phyloP scores from a whole-genome alignment of 2,888 invertebrate genomes.

The Magallana nippona region DNA sequence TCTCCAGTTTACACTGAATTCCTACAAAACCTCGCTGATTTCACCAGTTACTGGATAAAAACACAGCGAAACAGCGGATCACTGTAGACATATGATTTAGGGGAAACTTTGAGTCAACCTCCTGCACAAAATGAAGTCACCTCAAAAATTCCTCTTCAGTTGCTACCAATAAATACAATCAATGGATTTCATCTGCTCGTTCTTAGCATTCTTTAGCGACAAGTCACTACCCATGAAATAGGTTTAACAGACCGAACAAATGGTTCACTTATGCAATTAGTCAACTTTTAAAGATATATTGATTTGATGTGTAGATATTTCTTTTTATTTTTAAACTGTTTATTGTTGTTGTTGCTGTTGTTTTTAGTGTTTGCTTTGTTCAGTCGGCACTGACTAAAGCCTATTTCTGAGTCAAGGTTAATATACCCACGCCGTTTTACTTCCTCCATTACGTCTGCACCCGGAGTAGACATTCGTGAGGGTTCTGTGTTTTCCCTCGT shows the following conservation, averaged over 20 bases:
- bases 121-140: conserved; percentile 11
- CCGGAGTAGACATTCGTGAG: neutral
- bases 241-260: conserved; percentile 10
- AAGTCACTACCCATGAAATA: conserved; percentile 26
- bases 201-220: neutral
- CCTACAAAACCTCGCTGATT: too few relatives aligned
- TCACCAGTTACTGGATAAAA: neutral
- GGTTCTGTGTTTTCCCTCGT: neutral
- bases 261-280: neutral
- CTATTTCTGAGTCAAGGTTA: conserved; percentile 2
- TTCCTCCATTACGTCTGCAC: neutral
- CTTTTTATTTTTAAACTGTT: neutral
- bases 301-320: neutral
- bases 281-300: conserved; percentile 14
- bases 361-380: neutral
- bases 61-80: neutral
- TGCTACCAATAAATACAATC: conserved; percentile 19
- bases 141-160: conserved; percentile 14
- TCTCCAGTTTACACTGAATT: too few relatives aligned
- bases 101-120: neutral
- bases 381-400: neutral
- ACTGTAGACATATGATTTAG: conserved; percentile 15
- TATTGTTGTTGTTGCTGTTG: neutral
- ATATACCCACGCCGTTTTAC: neutral
- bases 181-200: conserved; percentile 18